These are phyloP conservation scores for Alauda arvensis DNA, from an alignment of 2,797 vertebrate genomes.

Conservation along the genomic window DNA sequence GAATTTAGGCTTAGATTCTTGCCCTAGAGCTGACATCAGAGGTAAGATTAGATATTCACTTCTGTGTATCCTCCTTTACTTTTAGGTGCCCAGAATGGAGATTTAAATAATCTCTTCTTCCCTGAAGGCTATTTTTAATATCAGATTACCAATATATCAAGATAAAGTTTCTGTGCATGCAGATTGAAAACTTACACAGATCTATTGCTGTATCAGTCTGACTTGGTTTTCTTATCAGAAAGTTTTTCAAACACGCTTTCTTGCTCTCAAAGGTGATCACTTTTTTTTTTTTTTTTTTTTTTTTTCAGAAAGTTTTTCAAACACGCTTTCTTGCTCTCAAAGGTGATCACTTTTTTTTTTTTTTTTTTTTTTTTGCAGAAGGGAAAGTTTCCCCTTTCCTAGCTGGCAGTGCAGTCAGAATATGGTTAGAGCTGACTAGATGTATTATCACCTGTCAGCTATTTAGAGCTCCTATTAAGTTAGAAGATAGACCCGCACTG, in stretches of 20 bases:
- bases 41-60: background rate
- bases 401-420: slow-evolving; percentile 16
- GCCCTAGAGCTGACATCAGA: background rate
- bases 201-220: background rate
- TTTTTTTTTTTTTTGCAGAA: slow-evolving; percentile 4
- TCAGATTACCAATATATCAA: background rate
- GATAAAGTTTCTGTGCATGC: background rate
- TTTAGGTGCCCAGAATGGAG: background rate
- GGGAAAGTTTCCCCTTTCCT: background rate
- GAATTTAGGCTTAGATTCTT: background rate
- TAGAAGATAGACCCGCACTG: slow-evolving; percentile 38
- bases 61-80: background rate
- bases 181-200: accelerated
- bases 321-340: background rate
- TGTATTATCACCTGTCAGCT: slow-evolving; percentile 59
- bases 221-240: background rate
- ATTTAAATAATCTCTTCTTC: background rate
- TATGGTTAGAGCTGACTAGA: slow-evolving; percentile 33
- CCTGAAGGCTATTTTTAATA: background rate
- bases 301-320: background rate
- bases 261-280: background rate
- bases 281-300: background rate
- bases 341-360: background rate
- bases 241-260: background rate
- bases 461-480: slow-evolving; percentile 55